Conservation (phyloP, 2,888 invertebrate genomes). For the Pilophorus perplexus region DNA sequence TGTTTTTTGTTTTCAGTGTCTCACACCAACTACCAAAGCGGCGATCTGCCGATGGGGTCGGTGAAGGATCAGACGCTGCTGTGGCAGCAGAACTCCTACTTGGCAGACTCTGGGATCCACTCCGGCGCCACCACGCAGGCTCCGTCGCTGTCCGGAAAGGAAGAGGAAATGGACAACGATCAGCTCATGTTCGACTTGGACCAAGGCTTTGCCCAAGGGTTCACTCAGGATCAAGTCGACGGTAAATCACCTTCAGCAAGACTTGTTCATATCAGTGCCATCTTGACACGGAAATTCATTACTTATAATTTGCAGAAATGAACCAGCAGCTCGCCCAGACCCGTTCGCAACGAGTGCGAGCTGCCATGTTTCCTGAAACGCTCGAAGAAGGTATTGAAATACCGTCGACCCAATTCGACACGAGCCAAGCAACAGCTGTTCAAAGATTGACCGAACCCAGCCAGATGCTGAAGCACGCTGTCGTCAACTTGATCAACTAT, state of each 20-base stretch:
- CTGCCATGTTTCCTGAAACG: conserved; percentile 99
- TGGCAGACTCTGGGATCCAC: conserved; percentile 90
- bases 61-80: conserved; percentile 86
- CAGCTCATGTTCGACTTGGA: conserved; percentile 86
- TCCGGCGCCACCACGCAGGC: conserved; percentile 93
- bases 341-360: conserved; percentile 92
- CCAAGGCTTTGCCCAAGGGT: conserved; percentile 84
- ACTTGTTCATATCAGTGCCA: too few relatives aligned
- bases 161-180: conserved; percentile 90
- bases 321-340: conserved; percentile 95
- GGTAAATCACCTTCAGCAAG: background rate
- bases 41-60: conserved; percentile 69
- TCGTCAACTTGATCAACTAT: conserved; percentile 96
- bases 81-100: conserved; percentile 93
- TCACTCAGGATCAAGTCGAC: conserved; percentile 93
- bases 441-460: conserved; percentile 94
- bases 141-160: conserved; percentile 88
- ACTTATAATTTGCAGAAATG: conserved; percentile 65
- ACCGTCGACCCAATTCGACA: conserved; percentile 95
- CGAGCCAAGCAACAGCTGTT: conserved; percentile 92
- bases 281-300: too few relatives aligned
- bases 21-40: conserved; percentile 72
- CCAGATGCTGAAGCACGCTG: conserved; percentile 96
- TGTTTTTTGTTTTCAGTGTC: conserved; percentile 60
- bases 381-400: conserved; percentile 95